Evolutionary conservation across 2,888 invertebrate genomes (phyloP).

Genomic region (Agriopis marginaria): DNA sequence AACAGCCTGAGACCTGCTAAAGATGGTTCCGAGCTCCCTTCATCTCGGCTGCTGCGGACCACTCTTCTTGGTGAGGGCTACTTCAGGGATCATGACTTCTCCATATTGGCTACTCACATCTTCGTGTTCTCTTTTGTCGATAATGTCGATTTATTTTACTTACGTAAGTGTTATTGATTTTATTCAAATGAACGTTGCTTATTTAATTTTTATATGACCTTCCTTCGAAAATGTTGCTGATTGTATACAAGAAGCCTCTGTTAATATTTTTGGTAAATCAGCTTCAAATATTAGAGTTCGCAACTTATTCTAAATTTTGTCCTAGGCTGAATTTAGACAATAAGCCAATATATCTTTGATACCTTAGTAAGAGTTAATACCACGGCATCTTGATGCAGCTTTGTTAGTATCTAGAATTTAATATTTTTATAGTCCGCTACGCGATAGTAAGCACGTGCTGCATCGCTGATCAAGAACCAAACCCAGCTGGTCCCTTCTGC

Average conservation of each 20-base stretch:
- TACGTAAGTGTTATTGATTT: constrained; percentile 42
- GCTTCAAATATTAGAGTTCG: too few relatives aligned
- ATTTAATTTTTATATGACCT: not conserved
- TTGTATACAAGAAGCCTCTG: not conserved
- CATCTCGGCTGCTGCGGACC: constrained; percentile 54
- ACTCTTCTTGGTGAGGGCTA: constrained; percentile 54
- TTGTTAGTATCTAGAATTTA: not conserved
- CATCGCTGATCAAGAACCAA: constrained; percentile 50
- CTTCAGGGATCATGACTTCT: constrained; percentile 51
- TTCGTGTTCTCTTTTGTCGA: constrained; percentile 48
- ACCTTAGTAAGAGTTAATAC: too few relatives aligned
- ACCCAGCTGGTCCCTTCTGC: constrained; percentile 49
- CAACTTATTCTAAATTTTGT: too few relatives aligned
- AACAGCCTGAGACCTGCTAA: constrained; percentile 51
- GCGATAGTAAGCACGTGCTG: constrained; percentile 51
- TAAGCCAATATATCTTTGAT: too few relatives aligned
- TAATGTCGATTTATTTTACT: constrained; percentile 51
- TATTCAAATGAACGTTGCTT: not conserved
- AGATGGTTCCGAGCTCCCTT: constrained; percentile 57
- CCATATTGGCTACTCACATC: constrained; percentile 49
- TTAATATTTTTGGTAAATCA: too few relatives aligned
- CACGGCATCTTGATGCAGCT: not conserved
- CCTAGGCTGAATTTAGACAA: too few relatives aligned
- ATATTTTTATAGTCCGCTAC: constrained; percentile 46
- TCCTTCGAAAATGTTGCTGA: not conserved